Conservation (phyloP, 2,888 invertebrate genomes). For the Amblyjoppa fuscipennis region DNA sequence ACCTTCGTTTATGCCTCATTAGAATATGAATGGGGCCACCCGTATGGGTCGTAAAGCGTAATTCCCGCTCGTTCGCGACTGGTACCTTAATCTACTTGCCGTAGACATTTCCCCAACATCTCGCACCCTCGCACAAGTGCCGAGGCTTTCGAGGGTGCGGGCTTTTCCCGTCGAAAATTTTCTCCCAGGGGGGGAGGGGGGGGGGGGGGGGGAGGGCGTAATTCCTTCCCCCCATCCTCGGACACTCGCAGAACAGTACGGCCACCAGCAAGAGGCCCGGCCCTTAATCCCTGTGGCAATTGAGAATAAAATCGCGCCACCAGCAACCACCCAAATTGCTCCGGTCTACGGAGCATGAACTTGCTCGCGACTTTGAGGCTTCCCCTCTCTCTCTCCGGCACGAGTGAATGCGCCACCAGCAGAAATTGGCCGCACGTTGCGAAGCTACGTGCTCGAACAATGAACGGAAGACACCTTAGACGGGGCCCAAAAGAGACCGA, state of each 20-base stretch:
- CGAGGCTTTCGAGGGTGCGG: conserved; percentile 39
- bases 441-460: conserved; percentile 62
- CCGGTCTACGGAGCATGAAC: conserved; percentile 25
- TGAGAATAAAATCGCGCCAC: conserved; percentile 65
- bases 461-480: conserved; percentile 37
- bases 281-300: conserved; percentile 43
- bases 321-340: conserved; percentile 61
- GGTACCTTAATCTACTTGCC: conserved; percentile 50
- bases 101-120: conserved; percentile 20
- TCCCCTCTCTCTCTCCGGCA: not conserved
- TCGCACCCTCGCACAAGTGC: conserved; percentile 46
- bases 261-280: conserved; percentile 71
- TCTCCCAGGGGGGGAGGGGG: not conserved
- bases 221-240: conserved; percentile 60
- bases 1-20: conserved; percentile 40
- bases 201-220: conserved; percentile 14
- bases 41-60: conserved; percentile 30
- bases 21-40: conserved; percentile 15
- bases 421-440: conserved; percentile 60
- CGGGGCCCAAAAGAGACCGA: conserved; percentile 26
- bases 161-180: conserved; percentile 48
- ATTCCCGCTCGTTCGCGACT: conserved; percentile 32
- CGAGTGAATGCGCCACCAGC: conserved; percentile 74
- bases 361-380: conserved; percentile 22
- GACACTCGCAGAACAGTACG: conserved; percentile 67